Evolutionary conservation across 2,888 invertebrate genomes (phyloP).

Genomic region (Anagyrus pseudococci): DNA sequence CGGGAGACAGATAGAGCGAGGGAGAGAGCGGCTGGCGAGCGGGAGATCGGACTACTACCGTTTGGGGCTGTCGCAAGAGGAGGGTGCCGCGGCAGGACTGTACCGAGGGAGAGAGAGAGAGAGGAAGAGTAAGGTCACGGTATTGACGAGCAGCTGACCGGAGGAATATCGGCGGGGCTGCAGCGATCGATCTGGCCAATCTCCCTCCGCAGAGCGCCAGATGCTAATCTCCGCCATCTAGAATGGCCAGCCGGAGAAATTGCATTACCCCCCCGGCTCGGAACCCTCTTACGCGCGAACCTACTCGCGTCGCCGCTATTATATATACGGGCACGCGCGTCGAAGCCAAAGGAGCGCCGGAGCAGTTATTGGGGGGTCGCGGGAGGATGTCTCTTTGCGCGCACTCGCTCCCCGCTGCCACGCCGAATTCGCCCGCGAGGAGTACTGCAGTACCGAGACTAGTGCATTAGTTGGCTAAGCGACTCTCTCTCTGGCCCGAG

Average conservation of each 20-base stretch:
- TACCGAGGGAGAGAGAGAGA: constrained; percentile 22
- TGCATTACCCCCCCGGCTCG: constrained; percentile 40
- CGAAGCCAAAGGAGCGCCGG: no score
- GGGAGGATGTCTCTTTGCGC: constrained; percentile 8
- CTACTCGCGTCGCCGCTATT: no score
- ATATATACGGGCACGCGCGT: no score
- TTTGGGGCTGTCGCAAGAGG: no score
- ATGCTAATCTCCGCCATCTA: constrained; percentile 56
- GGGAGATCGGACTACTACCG: neutral
- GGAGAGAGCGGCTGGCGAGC: neutral
- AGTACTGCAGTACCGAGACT: neutral
- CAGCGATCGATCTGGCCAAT: constrained; percentile 58
- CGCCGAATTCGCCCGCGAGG: constrained; percentile 13
- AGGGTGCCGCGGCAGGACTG: neutral
- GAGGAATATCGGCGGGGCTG: constrained; percentile 55
- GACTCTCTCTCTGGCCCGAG: neutral
- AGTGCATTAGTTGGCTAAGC: constrained; percentile 11
- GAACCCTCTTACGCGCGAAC: no score
- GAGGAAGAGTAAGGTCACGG: constrained; percentile 45
- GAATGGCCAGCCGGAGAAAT: constrained; percentile 40
- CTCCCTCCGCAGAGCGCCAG: constrained; percentile 52
- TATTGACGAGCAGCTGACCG: constrained; percentile 60
- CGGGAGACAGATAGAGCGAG: constrained; percentile 1
- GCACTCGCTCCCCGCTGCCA: neutral
- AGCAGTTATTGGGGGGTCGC: no score